These are phyloP conservation scores for Heliconius aoede DNA, from an alignment of 2,888 invertebrate genomes.

Conservation along the genomic window DNA sequence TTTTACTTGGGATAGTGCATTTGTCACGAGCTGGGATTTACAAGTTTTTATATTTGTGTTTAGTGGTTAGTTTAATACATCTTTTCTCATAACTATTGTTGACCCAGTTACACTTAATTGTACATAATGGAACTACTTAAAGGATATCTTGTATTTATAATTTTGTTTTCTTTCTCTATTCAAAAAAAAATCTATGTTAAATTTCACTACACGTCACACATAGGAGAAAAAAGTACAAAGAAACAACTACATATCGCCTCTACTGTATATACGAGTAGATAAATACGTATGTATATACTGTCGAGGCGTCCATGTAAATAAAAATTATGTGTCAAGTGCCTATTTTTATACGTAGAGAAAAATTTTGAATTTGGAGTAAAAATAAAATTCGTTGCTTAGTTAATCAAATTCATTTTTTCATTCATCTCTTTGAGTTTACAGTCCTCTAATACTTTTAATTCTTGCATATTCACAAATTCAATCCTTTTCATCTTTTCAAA, in stretches of 20 bases:
- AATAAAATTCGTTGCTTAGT: too few species aligned
- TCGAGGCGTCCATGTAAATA: too few species aligned
- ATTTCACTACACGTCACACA: neutral
- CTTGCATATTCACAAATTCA: neutral
- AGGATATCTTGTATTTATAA: too few species aligned
- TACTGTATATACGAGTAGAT: neutral
- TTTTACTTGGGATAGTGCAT: conserved; percentile 69
- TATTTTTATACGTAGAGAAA: too few species aligned
- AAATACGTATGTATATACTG: neutral
- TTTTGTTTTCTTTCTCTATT: neutral
- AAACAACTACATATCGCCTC: neutral
- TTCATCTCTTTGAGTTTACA: too few species aligned
- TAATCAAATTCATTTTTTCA: too few species aligned
- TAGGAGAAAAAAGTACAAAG: neutral
- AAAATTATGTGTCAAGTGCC: too few species aligned
- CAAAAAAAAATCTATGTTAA: neutral
- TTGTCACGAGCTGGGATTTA: conserved; percentile 61
- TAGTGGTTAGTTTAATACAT: neutral
- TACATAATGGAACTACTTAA: neutral
- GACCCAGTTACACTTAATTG: neutral
- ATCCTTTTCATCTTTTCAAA: neutral
- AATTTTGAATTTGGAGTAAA: too few species aligned
- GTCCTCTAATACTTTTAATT: neutral
- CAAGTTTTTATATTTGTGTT: conserved; percentile 30
- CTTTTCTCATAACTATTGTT: neutral